Evolutionary conservation across 2,888 invertebrate genomes (phyloP).

Genomic region (Polydrusus tereticollis): DNA sequence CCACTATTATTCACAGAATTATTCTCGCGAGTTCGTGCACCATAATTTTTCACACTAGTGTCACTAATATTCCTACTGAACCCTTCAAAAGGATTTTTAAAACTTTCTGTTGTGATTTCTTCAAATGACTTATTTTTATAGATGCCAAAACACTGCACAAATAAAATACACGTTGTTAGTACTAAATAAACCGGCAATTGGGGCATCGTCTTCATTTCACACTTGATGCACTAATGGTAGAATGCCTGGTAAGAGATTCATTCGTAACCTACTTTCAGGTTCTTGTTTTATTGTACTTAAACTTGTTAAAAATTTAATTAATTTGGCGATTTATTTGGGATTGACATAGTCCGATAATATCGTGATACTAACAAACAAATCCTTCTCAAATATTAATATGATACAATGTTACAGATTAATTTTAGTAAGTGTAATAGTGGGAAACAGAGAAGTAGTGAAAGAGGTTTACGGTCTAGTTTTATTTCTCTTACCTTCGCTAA

Average conservation of each 20-base stretch:
- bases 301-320: neutral
- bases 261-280: slow-evolving; percentile 11
- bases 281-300: slow-evolving; percentile 7
- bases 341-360: neutral
- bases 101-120: neutral
- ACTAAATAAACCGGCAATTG: neutral
- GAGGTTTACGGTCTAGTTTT: too few relatives aligned
- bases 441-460: too few relatives aligned
- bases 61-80: neutral
- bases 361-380: too few relatives aligned
- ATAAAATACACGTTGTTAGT: slow-evolving; percentile 1
- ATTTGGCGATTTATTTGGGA: neutral
- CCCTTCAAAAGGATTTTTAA: neutral
- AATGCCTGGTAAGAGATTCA: neutral
- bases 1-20: too few relatives aligned
- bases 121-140: neutral
- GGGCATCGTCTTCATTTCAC: slow-evolving; percentile 15
- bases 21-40: too few relatives aligned
- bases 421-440: too few relatives aligned
- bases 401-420: too few relatives aligned
- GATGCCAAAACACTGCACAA: slow-evolving; percentile 6
- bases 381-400: too few relatives aligned
- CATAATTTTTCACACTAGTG: neutral
- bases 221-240: slow-evolving; percentile 8
- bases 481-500: too few relatives aligned